Evolutionary conservation across 2,888 invertebrate species (phyloP).

Genomic region (Trachelus stipa): DNA sequence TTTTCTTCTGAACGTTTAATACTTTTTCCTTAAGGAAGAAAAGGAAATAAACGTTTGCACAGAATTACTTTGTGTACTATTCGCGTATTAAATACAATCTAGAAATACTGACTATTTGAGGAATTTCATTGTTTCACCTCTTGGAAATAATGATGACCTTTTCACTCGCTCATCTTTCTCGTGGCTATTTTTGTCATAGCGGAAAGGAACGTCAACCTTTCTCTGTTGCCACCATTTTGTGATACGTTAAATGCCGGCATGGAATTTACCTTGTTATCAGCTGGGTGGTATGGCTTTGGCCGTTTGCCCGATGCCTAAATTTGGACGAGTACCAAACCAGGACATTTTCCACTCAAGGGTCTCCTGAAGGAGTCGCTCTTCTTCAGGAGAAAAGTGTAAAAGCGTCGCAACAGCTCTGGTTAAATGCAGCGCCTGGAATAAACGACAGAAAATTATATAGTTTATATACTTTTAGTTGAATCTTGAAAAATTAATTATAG

Average conservation of each 20-base stretch:
- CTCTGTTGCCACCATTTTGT: neutral
- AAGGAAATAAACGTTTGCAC: neutral
- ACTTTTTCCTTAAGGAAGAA: neutral
- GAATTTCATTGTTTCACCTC: neutral
- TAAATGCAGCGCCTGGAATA: slow-evolving; percentile 85
- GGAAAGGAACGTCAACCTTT: neutral
- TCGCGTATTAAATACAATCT: neutral
- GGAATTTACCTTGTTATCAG: slow-evolving; percentile 66
- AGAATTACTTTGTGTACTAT: neutral
- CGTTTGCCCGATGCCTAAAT: slow-evolving; percentile 69
- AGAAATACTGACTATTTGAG: neutral
- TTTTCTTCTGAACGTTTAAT: neutral
- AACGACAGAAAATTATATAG: slow-evolving; percentile 11
- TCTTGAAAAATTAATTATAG: neutral
- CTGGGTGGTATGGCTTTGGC: slow-evolving; percentile 72
- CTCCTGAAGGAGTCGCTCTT: slow-evolving; percentile 85
- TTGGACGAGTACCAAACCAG: slow-evolving; percentile 77
- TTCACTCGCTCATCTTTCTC: neutral
- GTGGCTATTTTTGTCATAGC: neutral
- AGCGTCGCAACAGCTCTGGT: slow-evolving; percentile 89
- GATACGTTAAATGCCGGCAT: neutral
- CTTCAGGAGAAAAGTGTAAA: slow-evolving; percentile 85
- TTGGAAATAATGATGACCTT: neutral
- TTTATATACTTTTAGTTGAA: neutral
- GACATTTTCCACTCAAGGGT: slow-evolving; percentile 82